Evolutionary conservation across 2,797 vertebrate species (phyloP), one percentile per base, ranked within the genome.

Genomic region (Galaxias olidus): DNA sequence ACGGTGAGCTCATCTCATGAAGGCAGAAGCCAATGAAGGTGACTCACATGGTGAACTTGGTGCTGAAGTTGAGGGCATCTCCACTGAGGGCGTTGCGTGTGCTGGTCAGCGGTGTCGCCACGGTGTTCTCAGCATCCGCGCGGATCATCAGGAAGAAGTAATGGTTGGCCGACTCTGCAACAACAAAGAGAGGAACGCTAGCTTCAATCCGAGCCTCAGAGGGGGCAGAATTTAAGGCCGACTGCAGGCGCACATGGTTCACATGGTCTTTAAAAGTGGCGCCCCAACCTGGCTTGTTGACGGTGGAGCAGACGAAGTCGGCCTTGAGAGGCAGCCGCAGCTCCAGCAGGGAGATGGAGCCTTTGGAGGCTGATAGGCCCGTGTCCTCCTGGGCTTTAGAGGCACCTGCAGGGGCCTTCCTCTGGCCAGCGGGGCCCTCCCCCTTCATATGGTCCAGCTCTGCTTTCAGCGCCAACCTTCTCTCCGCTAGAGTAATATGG

Each of bases 311-410:
- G 8, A 98, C 93, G 80, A 98, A 99, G 65, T 99, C 97, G 10
- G 96, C 95, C 86, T 98, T 98, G 0, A 99, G 92, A 64, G 98
- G 97, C 69, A 99, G 89, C 40, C 95, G 92, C 1, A 99, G 84
- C 78, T 98, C 96, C 65, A 94, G 94, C 74, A 99, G 81, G 14
- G 89, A 91, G 73, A 98, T 83, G 19, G 94, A 94, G 53, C 97
- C 98, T 60, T 82, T 94, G 51, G 96, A 96, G 18, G 96, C 93
- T 3, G 85, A 74, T 71, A 84, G 69, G 15, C 81, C 74, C 0
- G 57, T 12, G 10, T 80, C 46, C 9, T 78, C 76, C 15, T 64
- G 62, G 6, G 67, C 77, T n/a, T 30, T 74, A 59, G 54, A 1
- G 41, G 87, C 41, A 61, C 63, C 49, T 0, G 9, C 54, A 14